These are phyloP conservation scores for Eptesicus fuscus DNA, from an alignment of 2,113 vertebrate genomes.

Conservation along the genomic window DNA sequence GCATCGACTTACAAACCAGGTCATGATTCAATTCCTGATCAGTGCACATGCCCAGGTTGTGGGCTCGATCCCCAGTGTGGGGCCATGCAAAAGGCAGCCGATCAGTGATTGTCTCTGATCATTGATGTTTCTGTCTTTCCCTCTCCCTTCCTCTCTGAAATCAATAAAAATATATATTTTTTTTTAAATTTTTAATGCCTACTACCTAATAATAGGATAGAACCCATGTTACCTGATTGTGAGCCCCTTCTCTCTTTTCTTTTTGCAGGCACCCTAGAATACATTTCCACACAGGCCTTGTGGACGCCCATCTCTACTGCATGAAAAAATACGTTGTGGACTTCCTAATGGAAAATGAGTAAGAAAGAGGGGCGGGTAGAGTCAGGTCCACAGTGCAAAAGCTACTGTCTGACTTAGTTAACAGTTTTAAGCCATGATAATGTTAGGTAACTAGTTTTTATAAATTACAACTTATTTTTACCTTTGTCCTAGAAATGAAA, in stretches of 20 bases:
- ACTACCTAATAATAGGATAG: neutral
- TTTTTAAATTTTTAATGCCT: neutral
- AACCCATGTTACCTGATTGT: neutral
- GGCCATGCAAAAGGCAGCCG: too few species aligned
- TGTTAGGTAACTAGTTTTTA: neutral
- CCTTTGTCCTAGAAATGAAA: constrained; percentile 22
- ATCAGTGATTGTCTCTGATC: too few species aligned
- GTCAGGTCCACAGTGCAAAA: neutral
- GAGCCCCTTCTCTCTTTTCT: constrained; percentile 38
- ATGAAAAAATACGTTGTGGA: constrained; percentile 96
- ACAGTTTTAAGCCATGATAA: constrained; percentile 26
- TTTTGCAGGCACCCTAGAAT: constrained; percentile 92
- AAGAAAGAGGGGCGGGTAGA: constrained; percentile 68
- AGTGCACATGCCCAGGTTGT: too few species aligned
- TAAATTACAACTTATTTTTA: neutral
- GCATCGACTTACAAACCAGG: too few species aligned
- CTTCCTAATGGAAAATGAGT: constrained; percentile 95
- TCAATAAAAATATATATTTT: too few species aligned
- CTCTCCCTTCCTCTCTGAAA: too few species aligned
- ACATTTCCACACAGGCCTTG: constrained; percentile 94
- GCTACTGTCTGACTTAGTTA: neutral
- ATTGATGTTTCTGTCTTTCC: too few species aligned
- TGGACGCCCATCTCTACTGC: constrained; percentile 98
- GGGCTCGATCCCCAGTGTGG: too few species aligned
- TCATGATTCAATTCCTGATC: too few species aligned